Evolutionary conservation across 2,797 vertebrate species (phyloP).

Genomic region (Rhadinocentrus ornatus): DNA sequence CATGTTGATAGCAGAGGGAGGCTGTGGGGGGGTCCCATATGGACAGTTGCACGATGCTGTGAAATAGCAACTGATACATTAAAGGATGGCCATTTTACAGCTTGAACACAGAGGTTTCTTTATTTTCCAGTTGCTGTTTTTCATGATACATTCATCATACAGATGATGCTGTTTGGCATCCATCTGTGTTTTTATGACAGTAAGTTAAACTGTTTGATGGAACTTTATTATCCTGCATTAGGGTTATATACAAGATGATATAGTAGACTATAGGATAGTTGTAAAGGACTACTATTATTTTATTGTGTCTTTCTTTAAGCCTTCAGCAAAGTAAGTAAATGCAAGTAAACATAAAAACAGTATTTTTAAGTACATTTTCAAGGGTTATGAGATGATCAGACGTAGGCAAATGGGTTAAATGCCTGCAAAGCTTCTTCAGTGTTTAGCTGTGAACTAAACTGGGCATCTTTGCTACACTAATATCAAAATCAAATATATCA

Average conservation of each 20-base stretch:
- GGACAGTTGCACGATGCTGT: conserved; percentile 24
- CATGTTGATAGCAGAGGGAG: conserved; percentile 52
- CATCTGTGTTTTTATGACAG: not conserved
- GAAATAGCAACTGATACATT: not conserved
- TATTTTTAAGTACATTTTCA: not conserved
- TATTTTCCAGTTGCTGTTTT: not conserved
- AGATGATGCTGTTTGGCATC: not conserved
- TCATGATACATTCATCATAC: not conserved
- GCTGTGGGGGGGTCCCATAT: conserved; percentile 39
- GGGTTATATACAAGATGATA: not conserved
- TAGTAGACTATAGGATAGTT: not conserved
- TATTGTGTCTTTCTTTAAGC: not conserved
- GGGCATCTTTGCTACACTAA: not conserved
- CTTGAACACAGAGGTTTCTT: not conserved
- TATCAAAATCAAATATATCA: conserved; percentile 4
- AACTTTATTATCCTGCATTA: conserved; percentile 5
- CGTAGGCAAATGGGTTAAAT: not conserved
- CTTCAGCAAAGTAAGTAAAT: not conserved
- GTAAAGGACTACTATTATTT: not conserved
- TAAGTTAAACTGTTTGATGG: not conserved
- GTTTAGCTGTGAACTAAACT: not conserved
- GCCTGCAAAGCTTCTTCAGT: not conserved
- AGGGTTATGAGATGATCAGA: not conserved
- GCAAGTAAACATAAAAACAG: not conserved
- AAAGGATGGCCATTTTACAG: conserved; percentile 1